Conservation (phyloP, 1,140 invertebrate genomes). For the Brachionus koreanus region DNA sequence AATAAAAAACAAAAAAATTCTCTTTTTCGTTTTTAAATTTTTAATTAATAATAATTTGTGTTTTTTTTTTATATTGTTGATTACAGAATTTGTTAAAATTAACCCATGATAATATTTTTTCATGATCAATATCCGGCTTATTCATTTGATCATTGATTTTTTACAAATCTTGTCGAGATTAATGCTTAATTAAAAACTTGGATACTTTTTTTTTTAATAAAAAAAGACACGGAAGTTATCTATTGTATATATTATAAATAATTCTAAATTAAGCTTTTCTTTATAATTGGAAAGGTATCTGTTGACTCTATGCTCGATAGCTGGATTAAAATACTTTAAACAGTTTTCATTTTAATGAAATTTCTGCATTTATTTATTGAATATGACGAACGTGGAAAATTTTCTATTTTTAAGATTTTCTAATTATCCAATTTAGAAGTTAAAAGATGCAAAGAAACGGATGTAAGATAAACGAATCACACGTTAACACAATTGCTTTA, state of each 20-base stretch:
- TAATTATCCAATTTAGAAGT: not conserved
- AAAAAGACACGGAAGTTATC: not conserved
- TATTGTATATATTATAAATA: not conserved
- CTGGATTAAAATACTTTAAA: not conserved
- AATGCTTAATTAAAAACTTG: not conserved
- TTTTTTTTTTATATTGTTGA: not conserved
- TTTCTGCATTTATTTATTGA: not conserved
- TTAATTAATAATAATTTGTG: not conserved
- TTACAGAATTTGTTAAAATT: not conserved
- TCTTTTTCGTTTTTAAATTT: not conserved
- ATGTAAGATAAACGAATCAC: conserved; percentile 38
- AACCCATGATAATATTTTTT: not conserved
- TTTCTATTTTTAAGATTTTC: not conserved
- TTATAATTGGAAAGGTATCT: not conserved
- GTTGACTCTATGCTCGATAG: not conserved
- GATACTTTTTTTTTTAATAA: not conserved
- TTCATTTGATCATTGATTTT: not conserved
- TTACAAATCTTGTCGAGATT: not conserved
- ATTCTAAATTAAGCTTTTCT: not conserved
- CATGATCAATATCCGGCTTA: not conserved
- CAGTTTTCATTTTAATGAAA: not conserved
- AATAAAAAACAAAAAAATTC: not conserved
- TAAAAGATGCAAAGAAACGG: conserved; percentile 13
- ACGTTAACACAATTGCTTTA: conserved; percentile 25
- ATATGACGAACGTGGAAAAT: not conserved